A percentile compares a stretch with the other conserved stretches of the same genome.
phyloP scores from a whole-genome alignment of 1,140 invertebrate genomes.

The Manduca sexta region DNA sequence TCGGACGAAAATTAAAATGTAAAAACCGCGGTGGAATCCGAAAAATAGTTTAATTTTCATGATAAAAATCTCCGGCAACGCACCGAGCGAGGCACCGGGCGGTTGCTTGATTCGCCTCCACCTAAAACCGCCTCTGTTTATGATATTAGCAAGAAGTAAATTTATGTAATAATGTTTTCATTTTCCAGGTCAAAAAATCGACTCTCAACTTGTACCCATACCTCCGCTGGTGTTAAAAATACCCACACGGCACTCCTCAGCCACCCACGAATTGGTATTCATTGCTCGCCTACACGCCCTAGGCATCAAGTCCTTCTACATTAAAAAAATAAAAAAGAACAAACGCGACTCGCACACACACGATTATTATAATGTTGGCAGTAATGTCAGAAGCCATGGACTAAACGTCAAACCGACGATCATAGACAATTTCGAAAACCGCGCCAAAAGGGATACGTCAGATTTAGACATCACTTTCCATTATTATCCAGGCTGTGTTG shows the following conservation, averaged over 20 bases:
- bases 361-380: too few relatives aligned
- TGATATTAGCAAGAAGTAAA: neutral
- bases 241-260: conserved; percentile 76
- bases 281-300: conserved; percentile 75
- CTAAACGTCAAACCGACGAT: too few relatives aligned
- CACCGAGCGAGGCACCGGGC: too few relatives aligned
- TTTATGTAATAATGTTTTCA: conserved; percentile 3
- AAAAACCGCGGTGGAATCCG: too few relatives aligned
- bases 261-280: conserved; percentile 79
- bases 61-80: too few relatives aligned
- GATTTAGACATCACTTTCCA: conserved; percentile 32
- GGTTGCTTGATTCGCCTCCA: neutral
- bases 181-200: conserved; percentile 39
- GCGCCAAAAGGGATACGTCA: neutral
- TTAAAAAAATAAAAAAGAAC: conserved; percentile 40
- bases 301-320: conserved; percentile 76
- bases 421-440: conserved; percentile 20
- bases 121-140: too few relatives aligned
- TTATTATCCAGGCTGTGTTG: conserved; percentile 77
- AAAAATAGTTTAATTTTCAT: too few relatives aligned
- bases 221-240: conserved; percentile 73
- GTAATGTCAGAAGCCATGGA: too few relatives aligned
- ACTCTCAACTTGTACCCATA: conserved; percentile 76
- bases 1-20: too few relatives aligned
- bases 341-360: conserved; percentile 7